A percentile compares a stretch with the other conserved stretches of the same genome.
Evolutionary conservation across 2,797 vertebrate species (phyloP).

Genomic region (Danio jaintianensis): DNA sequence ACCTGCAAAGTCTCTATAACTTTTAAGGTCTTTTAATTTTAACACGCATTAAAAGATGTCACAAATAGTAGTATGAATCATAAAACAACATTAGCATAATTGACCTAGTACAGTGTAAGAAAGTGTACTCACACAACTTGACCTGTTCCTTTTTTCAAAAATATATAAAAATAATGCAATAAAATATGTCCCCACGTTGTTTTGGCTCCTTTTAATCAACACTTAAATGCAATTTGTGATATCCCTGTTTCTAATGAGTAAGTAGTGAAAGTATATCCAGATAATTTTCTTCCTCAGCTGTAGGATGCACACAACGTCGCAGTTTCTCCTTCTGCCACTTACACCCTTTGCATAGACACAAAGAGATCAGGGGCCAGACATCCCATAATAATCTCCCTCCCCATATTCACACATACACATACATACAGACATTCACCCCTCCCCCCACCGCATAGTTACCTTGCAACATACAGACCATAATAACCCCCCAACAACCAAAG

Average conservation of each 20-base stretch:
- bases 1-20: constrained; percentile 60
- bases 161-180: constrained; percentile 62
- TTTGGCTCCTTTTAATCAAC: constrained; percentile 56
- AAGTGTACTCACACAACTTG: constrained; percentile 77
- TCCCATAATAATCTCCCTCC: constrained; percentile 84
- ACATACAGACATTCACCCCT: constrained; percentile 79
- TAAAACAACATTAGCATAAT: constrained; percentile 44
- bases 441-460: constrained; percentile 88
- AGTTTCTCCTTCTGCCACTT: constrained; percentile 79
- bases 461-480: constrained; percentile 93
- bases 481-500: constrained; percentile 73
- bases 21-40: not conserved
- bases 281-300: constrained; percentile 55
- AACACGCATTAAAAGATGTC: not conserved
- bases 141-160: constrained; percentile 59
- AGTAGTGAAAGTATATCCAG: constrained; percentile 17
- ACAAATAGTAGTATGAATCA: not conserved
- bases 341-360: constrained; percentile 85
- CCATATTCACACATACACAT: constrained; percentile 56
- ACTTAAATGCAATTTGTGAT: constrained; percentile 47
- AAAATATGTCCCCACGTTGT: constrained; percentile 51
- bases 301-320: constrained; percentile 77
- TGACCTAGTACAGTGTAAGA: constrained; percentile 46
- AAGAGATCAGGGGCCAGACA: constrained; percentile 89
- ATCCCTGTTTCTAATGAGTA: constrained; percentile 62